Percentiles rank a stretch among this genome's conserved stretches.
Evolutionary conservation across 1,140 invertebrate genomes (phyloP).

Genomic region (Ruditapes philippinarum): DNA sequence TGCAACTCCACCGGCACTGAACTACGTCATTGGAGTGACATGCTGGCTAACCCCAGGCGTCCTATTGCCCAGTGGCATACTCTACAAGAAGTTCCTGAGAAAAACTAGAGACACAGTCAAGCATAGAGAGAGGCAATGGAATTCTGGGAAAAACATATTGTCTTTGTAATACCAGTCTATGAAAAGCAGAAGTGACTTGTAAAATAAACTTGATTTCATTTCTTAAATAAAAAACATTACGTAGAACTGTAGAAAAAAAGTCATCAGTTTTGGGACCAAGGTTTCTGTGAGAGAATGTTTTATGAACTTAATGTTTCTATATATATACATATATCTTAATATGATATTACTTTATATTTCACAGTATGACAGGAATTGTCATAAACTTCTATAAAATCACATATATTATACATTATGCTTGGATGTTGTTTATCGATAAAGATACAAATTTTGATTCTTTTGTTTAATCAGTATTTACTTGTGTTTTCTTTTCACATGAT

Average conservation of each 20-base stretch:
- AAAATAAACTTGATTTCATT: not conserved
- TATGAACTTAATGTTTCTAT: not conserved
- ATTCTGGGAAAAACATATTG: constrained; percentile 28
- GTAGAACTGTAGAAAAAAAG: not conserved
- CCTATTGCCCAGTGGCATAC: constrained; percentile 99
- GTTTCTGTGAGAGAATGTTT: constrained; percentile 8
- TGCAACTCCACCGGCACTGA: constrained; percentile 98
- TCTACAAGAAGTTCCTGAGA: constrained; percentile 89
- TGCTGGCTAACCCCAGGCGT: constrained; percentile 97
- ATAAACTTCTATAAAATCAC: constrained; percentile 16
- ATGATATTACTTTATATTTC: constrained; percentile 44
- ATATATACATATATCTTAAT: too few species aligned
- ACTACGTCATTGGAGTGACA: constrained; percentile 99
- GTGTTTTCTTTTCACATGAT: too few species aligned
- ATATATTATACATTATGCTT: constrained; percentile 53
- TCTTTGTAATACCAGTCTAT: constrained; percentile 4
- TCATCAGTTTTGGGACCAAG: not conserved
- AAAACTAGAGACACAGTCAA: constrained; percentile 77
- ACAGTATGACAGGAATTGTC: constrained; percentile 37
- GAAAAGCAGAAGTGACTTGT: not conserved
- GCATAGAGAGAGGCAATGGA: not conserved
- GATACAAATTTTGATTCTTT: not conserved
- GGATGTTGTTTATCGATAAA: constrained; percentile 55
- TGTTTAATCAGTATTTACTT: too few species aligned
- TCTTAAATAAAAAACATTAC: not conserved